A percentile compares a stretch with the other conserved stretches of the same genome.
These are phyloP conservation scores for Crambe crambe DNA, from an alignment of 37 sponge, comb jelly and placozoan genomes.

Conservation along the genomic window DNA sequence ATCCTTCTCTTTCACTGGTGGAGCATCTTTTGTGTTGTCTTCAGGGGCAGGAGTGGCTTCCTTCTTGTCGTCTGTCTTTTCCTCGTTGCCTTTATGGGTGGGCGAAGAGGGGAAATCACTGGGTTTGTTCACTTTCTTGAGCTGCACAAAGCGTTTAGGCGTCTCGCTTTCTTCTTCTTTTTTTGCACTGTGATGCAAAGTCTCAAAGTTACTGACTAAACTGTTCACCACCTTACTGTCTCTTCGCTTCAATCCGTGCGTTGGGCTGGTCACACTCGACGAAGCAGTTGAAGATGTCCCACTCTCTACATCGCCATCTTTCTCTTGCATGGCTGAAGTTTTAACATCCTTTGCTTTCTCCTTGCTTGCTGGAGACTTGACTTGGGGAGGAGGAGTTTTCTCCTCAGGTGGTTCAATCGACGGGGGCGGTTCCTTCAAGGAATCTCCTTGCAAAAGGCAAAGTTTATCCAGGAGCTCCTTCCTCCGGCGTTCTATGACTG, in stretches of 20 bases:
- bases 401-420: conserved; percentile 8
- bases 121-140: conserved; percentile 13
- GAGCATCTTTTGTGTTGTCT: not conserved
- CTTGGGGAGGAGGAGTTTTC: not conserved
- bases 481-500: conserved; percentile 54
- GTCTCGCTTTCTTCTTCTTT: conserved; percentile 28
- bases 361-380: not conserved
- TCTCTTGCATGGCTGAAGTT: not conserved
- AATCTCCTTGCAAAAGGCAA: conserved; percentile 32
- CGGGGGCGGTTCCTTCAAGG: conserved; percentile 24
- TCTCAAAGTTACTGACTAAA: not conserved
- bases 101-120: conserved; percentile 2
- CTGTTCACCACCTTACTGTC: not conserved
- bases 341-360: conserved; percentile 2
- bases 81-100: not conserved
- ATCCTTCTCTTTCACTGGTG: not conserved
- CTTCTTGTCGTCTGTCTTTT: not conserved
- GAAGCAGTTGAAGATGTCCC: not conserved
- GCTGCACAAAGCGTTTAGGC: conserved; percentile 1
- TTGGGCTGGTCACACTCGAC: not conserved
- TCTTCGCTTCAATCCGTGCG: not conserved
- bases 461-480: conserved; percentile 44
- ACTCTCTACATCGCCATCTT: not conserved
- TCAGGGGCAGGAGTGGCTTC: not conserved
- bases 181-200: not conserved